These are phyloP conservation scores for Araneus ventricosus DNA, from an alignment of 1,140 invertebrate genomes.

Conservation along the genomic window DNA sequence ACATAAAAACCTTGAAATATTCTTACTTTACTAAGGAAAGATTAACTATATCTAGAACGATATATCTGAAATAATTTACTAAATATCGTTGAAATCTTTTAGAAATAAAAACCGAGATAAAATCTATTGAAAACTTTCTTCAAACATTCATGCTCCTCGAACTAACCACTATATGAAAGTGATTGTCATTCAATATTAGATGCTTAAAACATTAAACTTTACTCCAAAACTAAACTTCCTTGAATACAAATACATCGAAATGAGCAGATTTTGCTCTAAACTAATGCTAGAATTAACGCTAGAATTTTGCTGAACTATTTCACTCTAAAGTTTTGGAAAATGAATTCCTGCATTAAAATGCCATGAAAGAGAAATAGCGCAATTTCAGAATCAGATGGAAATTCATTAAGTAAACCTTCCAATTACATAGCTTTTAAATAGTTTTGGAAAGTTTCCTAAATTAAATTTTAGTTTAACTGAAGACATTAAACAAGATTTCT, in stretches of 20 bases:
- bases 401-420: slow-evolving; percentile 16
- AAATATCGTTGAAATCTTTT: too few relatives aligned
- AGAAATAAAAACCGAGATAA: too few relatives aligned
- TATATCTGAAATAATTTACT: too few relatives aligned
- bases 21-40: too few relatives aligned
- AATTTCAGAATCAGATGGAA: slow-evolving; percentile 5
- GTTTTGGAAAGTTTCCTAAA: neutral
- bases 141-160: too few relatives aligned
- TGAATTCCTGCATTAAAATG: neutral
- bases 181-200: too few relatives aligned
- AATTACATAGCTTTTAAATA: neutral
- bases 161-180: too few relatives aligned
- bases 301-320: neutral
- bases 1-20: too few relatives aligned
- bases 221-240: neutral
- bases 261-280: neutral
- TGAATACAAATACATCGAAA: neutral
- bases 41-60: too few relatives aligned
- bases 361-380: slow-evolving; percentile 25
- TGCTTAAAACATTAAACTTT: too few relatives aligned
- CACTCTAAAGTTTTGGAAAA: neutral
- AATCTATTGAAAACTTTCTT: too few relatives aligned
- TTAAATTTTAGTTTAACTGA: neutral
- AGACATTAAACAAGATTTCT: neutral
- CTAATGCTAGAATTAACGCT: neutral